These are phyloP conservation scores for Aphidius gifuensis DNA, from an alignment of 1,140 invertebrate species.

Conservation along the genomic window DNA sequence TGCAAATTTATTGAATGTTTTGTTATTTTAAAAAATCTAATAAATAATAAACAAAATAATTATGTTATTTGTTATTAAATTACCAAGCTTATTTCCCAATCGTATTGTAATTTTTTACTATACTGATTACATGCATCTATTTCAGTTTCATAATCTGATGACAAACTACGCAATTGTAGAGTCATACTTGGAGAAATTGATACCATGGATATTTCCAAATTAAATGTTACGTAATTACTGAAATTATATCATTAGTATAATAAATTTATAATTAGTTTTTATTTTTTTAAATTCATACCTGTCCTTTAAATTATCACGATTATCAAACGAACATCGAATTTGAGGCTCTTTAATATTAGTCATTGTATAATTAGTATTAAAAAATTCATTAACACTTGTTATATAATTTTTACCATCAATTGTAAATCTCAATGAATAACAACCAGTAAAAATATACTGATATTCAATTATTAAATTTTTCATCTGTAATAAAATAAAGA, in stretches of 20 bases:
- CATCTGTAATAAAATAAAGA: slow-evolving; percentile 16
- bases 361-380: slow-evolving; percentile 28
- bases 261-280: background rate
- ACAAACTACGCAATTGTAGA: slow-evolving; percentile 27
- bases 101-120: slow-evolving; percentile 16
- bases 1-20: too few species aligned
- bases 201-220: slow-evolving; percentile 27
- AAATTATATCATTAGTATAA: too few species aligned
- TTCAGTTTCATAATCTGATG: slow-evolving; percentile 25
- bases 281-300: slow-evolving; percentile 18
- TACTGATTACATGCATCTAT: slow-evolving; percentile 28
- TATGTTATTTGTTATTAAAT: background rate
- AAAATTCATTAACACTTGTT: slow-evolving; percentile 22
- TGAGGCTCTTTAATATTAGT: slow-evolving; percentile 26
- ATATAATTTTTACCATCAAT: slow-evolving; percentile 23
- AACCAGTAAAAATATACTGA: slow-evolving; percentile 31
- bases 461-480: slow-evolving; percentile 24
- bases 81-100: slow-evolving; percentile 26
- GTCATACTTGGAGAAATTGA: slow-evolving; percentile 25
- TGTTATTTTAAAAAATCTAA: too few species aligned
- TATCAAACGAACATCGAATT: slow-evolving; percentile 29
- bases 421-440: slow-evolving; percentile 32
- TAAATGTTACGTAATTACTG: slow-evolving; percentile 29
- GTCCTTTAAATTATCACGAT: slow-evolving; percentile 14
- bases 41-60: too few species aligned